Base-by-base conservation (phyloP, 2,113 vertebrate genomes). In the Centrocercus urophasianus region DNA sequence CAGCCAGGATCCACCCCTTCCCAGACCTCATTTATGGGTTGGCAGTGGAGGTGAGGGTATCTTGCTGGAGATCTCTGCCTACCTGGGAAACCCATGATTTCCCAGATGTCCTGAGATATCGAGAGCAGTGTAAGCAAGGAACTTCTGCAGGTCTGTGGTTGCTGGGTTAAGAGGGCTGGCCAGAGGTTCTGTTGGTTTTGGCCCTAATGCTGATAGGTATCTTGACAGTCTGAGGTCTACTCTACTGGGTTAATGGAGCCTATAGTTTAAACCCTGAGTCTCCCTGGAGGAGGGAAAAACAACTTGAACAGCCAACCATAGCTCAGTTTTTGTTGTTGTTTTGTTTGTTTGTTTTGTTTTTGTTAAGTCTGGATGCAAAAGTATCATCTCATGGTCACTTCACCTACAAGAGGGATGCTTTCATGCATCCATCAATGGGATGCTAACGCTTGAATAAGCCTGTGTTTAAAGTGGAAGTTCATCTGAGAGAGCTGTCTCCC, bases 381-480 rank as follows among this genome's bases (percentile, higher is more conserved):
- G 70, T 75, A 67, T 67, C 63, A 79, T 94, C 71, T 89, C 16
- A 63, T 13, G 42, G 91, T 87, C 89, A 80, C 60, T 91, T 95
- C 72, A 87, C 64, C 48, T 87, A 86, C 74, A 83, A 54, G 78
- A 93, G 59, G 71, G 66, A 73, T 22, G 14, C 56, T 92, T 93
- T 82, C 64, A 91, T 91, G 89, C 86, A 89, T 87, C 78, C 86
- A 89, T 87, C 78, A 66, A 45, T 91, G 63, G 34, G 11, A 79
- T 54, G 63, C 8, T 92, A 63, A 70, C 70, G 89, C 74, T 87
- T 76, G 94, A 85, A 83, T 86, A 50, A 76, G 60, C 75, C 95
- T 93, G 42, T 50, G 45, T 85, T 94, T 89, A 87, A 89, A 76
- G 30, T 38, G 45, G 76, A 57, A 85, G 17, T 47, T 92, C 30